Evolutionary conservation across 2,113 vertebrate species (phyloP), one percentile per base, ranked within the genome.

Genomic region (Chrysemys picta): DNA sequence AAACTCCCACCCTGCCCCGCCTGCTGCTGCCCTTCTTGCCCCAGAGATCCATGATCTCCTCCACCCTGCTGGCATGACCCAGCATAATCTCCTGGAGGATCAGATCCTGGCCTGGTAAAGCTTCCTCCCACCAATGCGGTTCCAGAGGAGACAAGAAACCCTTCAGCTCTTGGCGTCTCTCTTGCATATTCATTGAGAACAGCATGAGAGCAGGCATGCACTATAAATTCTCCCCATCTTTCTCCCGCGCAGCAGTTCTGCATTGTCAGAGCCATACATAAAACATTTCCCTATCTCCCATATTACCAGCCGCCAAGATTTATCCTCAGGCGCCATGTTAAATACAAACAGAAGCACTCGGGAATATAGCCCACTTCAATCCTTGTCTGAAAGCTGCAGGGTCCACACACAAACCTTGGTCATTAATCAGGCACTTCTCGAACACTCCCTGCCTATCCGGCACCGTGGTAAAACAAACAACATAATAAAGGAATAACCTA

Each of bases 191-290:
- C 95, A 53, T 94, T 52, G 7, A 89, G 94, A 91, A 80, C 92
- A 62, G 17, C 8, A 1, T 0, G 24, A 16, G 83, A 1, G 75
- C 87, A 84, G 88, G 75, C 21, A 1, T 12, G 82, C 75, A 1
- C 5, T 22, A 65, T 98, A 93, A 98, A 98, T 98, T 92, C 88
- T 50, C 80, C 1, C 0, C 62, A 13, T 72, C 88, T 85, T 86
- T 42, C 81, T 31, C 82, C 1, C 0, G 35, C 19, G 54, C 49
- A 90, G 91, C 84, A 2, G 0, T 6, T 80, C 11, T 0, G 50
- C 0, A 5, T 82, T 80, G 95, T 92, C 93, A 95, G 93, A 92
- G 80, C 91, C 3, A 1, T 42, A 10, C 21, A 81, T 84, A 95
- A 98, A 97, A 89, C 96, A 93, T 95, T 50, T 75, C 49, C 57